Conservation (phyloP, 2,113 vertebrate genomes). For the Azemiops feae region DNA sequence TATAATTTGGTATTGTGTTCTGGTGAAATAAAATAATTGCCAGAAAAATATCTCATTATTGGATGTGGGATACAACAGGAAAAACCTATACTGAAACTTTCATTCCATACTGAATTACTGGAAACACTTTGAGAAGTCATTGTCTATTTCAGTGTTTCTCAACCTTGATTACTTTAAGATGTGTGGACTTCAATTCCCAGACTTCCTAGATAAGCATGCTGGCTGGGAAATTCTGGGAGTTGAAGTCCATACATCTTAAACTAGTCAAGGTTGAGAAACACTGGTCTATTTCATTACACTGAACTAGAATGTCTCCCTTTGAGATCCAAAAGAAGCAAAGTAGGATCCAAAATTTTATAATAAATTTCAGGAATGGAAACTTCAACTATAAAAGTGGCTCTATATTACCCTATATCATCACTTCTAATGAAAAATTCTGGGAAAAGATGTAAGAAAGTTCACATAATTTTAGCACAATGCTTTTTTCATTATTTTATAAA, state of each 20-base stretch:
- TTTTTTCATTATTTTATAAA: not conserved
- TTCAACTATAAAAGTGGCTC: not conserved
- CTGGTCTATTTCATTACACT: not conserved
- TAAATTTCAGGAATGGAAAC: not conserved
- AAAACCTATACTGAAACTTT: not conserved
- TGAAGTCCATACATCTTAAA: not conserved
- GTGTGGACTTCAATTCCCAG: not conserved
- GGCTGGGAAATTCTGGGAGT: not conserved
- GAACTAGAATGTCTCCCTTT: not conserved
- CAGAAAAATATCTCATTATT: not conserved
- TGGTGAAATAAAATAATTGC: not conserved
- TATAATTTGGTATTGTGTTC: constrained; percentile 10
- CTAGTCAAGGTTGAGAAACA: not conserved
- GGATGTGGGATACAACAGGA: not conserved
- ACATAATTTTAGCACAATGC: not conserved
- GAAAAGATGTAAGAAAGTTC: too few species aligned
- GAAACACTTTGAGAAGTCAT: not conserved
- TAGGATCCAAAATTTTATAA: not conserved
- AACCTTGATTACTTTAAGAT: not conserved
- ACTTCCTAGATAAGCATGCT: not conserved
- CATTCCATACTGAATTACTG: not conserved
- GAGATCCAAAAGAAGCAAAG: not conserved
- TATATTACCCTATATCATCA: not conserved
- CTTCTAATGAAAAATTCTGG: not conserved
- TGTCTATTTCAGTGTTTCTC: not conserved